Evolutionary conservation across 1,140 invertebrate species (phyloP).

Genomic region (Panagrolaimus sp.): DNA sequence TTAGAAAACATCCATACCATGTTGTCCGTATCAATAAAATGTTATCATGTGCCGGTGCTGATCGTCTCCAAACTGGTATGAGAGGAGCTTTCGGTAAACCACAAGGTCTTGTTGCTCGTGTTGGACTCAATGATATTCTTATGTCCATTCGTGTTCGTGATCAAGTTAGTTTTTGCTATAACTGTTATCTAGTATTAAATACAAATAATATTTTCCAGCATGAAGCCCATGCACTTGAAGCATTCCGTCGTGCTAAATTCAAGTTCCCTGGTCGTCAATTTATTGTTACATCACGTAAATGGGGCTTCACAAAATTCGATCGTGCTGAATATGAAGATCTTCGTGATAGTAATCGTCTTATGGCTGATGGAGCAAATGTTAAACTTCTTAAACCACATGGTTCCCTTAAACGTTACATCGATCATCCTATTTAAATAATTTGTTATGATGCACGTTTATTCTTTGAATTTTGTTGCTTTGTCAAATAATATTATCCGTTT

Average conservation of each 20-base stretch:
- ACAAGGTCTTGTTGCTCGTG: conserved; percentile 89
- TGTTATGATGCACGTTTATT: too few relatives aligned
- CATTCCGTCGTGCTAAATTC: conserved; percentile 94
- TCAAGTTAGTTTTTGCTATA: conserved; percentile 38
- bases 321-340: conserved; percentile 79
- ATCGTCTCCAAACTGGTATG: conserved; percentile 99
- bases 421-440: too few relatives aligned
- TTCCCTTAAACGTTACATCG: conserved; percentile 65
- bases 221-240: conserved; percentile 87
- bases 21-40: conserved; percentile 99
- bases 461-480: too few relatives aligned
- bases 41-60: conserved; percentile 99
- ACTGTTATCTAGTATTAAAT: too few relatives aligned
- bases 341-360: conserved; percentile 73
- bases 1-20: conserved; percentile 96
- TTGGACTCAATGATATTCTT: conserved; percentile 93
- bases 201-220: conserved; percentile 62
- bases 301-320: conserved; percentile 97
- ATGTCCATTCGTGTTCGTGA: conserved; percentile 94
- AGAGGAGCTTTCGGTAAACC: conserved; percentile 98
- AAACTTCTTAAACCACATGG: conserved; percentile 87
- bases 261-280: conserved; percentile 99
- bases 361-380: conserved; percentile 86
- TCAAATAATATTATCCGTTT: too few relatives aligned
- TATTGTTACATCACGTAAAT: conserved; percentile 93